Conservation (phyloP, 2,113 vertebrate genomes). For the Ceratotherium simum region DNA sequence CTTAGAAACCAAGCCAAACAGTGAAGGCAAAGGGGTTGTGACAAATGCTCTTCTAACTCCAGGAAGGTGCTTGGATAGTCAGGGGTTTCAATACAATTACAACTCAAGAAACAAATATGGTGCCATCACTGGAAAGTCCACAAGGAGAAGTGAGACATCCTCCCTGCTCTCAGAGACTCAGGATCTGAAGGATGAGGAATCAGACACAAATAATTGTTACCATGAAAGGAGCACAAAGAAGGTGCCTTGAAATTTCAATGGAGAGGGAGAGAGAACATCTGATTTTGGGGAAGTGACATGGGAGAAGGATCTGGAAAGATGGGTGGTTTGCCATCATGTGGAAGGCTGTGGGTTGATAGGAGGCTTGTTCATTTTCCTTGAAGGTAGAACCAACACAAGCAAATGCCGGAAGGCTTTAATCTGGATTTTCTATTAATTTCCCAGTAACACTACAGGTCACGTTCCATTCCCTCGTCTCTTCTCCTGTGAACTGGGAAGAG, state of each 20-base stretch:
- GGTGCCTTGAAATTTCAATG: background rate
- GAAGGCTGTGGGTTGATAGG: background rate
- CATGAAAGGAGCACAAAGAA: background rate
- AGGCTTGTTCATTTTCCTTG: background rate
- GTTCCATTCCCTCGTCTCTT: background rate
- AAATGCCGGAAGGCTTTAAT: background rate
- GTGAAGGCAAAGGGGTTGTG: background rate
- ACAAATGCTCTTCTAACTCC: background rate
- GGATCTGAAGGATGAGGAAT: background rate
- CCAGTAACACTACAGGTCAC: fast-evolving
- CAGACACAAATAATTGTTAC: background rate
- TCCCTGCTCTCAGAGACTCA: background rate
- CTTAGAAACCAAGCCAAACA: background rate
- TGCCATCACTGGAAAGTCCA: background rate
- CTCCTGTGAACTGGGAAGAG: background rate
- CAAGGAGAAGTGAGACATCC: background rate
- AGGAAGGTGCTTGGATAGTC: background rate
- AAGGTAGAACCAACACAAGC: background rate
- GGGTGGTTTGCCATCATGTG: background rate
- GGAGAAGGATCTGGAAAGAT: background rate
- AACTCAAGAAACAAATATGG: background rate
- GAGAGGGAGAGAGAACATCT: background rate
- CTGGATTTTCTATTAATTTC: background rate
- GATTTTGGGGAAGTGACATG: background rate
- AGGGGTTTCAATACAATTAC: background rate